Conservation (phyloP, 1,140 invertebrate species). For the Cotesia glomerata region DNA sequence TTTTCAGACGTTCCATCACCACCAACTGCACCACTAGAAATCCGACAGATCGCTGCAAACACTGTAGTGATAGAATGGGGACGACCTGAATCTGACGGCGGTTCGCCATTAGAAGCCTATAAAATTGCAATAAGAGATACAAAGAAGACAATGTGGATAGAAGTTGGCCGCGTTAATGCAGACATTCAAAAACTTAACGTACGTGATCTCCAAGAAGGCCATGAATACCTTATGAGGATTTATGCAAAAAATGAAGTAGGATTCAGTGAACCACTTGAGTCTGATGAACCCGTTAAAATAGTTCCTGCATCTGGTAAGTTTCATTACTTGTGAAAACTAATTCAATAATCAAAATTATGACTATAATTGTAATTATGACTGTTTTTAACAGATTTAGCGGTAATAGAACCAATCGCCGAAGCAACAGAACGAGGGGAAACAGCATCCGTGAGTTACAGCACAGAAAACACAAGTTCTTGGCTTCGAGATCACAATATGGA, state of each 20-base stretch:
- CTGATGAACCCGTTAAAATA: constrained; percentile 89
- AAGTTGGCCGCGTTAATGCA: constrained; percentile 85
- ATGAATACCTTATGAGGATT: constrained; percentile 88
- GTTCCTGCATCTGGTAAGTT: constrained; percentile 77
- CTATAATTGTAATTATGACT: background rate
- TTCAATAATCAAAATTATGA: no score
- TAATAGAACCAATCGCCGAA: constrained; percentile 66
- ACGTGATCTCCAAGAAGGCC: constrained; percentile 85
- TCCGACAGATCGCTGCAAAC: constrained; percentile 80
- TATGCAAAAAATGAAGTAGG: constrained; percentile 96
- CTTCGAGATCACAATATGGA: constrained; percentile 90
- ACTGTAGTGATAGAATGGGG: constrained; percentile 92
- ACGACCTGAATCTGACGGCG: constrained; percentile 91
- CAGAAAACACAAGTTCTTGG: constrained; percentile 93
- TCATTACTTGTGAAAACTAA: background rate
- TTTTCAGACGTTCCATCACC: constrained; percentile 82
- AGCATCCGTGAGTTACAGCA: constrained; percentile 78
- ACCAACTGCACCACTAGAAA: constrained; percentile 87
- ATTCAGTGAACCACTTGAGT: constrained; percentile 90
- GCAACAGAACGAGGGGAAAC: constrained; percentile 71
- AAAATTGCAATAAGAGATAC: constrained; percentile 91
- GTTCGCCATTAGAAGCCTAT: constrained; percentile 87
- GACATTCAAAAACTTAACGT: constrained; percentile 85
- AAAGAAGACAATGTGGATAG: constrained; percentile 95
- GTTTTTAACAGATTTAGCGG: constrained; percentile 50